Evolutionary conservation across 2,888 invertebrate species (phyloP), one percentile per base, ranked within the genome.

Genomic region (Lathronympha strigana): DNA sequence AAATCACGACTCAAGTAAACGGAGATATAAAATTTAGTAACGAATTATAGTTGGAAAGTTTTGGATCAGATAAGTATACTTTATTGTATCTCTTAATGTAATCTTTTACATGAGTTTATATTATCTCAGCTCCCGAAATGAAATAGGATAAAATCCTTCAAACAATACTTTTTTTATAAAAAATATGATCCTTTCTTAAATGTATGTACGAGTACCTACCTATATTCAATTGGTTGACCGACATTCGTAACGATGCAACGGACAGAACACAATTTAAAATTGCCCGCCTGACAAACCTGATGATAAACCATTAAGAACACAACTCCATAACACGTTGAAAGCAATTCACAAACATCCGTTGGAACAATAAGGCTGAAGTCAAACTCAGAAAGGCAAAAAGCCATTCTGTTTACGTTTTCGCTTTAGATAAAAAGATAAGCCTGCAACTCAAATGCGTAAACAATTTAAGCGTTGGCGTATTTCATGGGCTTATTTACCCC

Each of bases 371-470:
- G 31, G 4, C 31, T 19, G 19, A 28, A 36, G 45, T 60, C 47
- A 17, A 53, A 47, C 36, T 45, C 45, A 17, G 43, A 43, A 62
- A 17, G 19, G 28, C 54, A 54, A 47, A 62, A 53, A 54, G 61
- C 51, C n/a, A 43, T 23, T 57, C 36, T 57, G 38, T 50, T 57
- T 43, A 25, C 50, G 31, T 50, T 57, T 57, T 21, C 50, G 25
- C 50, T 63, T 61, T n/a, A 50, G 50, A 51, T 57, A 63, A 57
- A 38, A 57, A 57, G 53, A 61, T 61, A 63, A 63, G 57, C 40
- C 55, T 57, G 28, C 55, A 63, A 40, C 40, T 57, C 40, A 63
- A 58, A 63, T 51, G 43, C 57, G 63, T 63, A 63, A 63, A 63
- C 63, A 63, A 51, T 63, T 51, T 57, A 58, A 58, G 57, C 57